Evolutionary conservation across 2,113 vertebrate species (phyloP), one percentile per base, ranked within the genome.

Genomic region (Rhea americana): DNA sequence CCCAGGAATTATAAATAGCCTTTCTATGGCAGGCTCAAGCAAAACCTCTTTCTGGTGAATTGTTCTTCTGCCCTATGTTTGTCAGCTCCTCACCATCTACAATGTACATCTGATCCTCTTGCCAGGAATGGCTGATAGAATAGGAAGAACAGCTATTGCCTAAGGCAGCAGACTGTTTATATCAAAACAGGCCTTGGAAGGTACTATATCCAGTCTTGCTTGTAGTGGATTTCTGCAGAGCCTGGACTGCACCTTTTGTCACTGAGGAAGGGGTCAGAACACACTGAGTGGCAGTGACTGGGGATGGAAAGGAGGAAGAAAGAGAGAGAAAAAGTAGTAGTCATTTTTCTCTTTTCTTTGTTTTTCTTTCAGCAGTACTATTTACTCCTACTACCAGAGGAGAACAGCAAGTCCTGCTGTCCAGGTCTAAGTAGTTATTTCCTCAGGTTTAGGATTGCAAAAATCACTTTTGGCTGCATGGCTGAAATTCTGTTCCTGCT

Each of bases 281-380:
- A 2, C 1, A 4, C 2, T 4, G 4, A 16, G 18, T 55, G 61
- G 18, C 85, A 67, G 26, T 14, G 7, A 32, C 21, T 11, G 19
- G 10, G 28, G 19, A 21, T 28, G 20, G n/a, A 4, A 55, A 30
- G 30, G 3, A 65, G 13, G 20, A 22, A 53, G 30, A n/a, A 58
- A 24, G 3, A 62, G 19, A 53, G 51, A 26, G 55, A 30, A 56
- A 56, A 15, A 82, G 35, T 35, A 90, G 1, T 6, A 48, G 32
- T 15, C 1, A 2, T 2, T 5, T 55, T 56, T 11, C 15, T 48
- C n/a, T 15, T 16, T 25, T 0, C 2, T 4, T 5, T 5, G 3
- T 1, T 7, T 63, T 83, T 78, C 25, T 61, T 76, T 48, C 50
- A 66, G 48, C 14, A 77, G 32, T 43, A 37, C 17, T 41, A 13